Evolutionary conservation across 1,140 invertebrate genomes (phyloP), one percentile per base, ranked within the genome.

Genomic region (Drosophila guanche): DNA sequence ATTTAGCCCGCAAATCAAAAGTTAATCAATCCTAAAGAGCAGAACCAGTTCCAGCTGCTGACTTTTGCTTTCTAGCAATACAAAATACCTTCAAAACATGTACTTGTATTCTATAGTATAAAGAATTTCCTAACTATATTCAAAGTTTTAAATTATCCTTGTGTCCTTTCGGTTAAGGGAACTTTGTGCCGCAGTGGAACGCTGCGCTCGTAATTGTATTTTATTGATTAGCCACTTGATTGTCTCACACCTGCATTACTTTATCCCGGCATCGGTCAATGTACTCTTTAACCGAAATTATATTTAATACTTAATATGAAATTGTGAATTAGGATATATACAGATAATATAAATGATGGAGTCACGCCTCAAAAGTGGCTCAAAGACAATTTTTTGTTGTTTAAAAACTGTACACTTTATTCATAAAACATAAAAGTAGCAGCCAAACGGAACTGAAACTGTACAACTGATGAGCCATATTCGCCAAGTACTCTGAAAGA

Each of bases 401-500:
- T 75, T 29, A 68, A 27, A 68, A 61, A 46, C 41, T 14, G 20
- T 59, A 46, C 56, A 69, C 22, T 88, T 83, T 88, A 89, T 88
- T 88, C 2, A 60, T 23, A 48, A 62, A 66, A 65, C 25, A 60
- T 4, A 74, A 12, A 74, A 78, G 50, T 25, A 68, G 22, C 14
- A 89, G 25, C 75, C 66, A 83, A 41, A 52, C 40, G 3, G 22
- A 20, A 0, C 22, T 41, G 8, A 50, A 58, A 12, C 50, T 48
- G 5, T 27, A 43, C 14, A 33, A 48, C 23, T 20, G 47, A 29
- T 42, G 14, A 14, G 63, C 60, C 1, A 6, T 10, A 57, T 55
- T 88, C 0, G 83, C 54, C 16, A 76, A 79, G 47, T 84, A 88
- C 14, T 88, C 83, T 88, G 65, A 0, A 78, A 85, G 2, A 1